Conservation (phyloP, 2,113 vertebrate species). For the Cairina moschata region DNA sequence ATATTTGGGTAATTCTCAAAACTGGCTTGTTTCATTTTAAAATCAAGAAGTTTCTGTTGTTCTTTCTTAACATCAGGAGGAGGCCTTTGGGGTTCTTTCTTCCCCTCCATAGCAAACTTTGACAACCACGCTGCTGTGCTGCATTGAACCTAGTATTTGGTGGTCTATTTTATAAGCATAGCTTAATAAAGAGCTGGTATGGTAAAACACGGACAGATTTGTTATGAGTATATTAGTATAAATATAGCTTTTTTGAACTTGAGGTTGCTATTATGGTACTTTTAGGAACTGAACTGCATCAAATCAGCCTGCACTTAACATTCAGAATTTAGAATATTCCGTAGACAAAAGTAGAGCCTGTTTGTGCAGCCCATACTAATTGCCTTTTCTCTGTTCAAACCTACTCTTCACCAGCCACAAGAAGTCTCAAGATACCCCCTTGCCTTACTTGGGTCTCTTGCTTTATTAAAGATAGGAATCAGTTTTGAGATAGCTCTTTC, state of each 20-base stretch:
- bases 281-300: background rate
- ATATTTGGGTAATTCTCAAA: background rate
- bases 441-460: background rate
- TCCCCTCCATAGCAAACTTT: background rate
- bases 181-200: background rate
- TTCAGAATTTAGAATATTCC: conserved; percentile 1
- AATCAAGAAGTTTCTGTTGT: background rate
- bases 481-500: conserved; percentile 23
- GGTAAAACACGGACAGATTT: background rate
- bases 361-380: background rate
- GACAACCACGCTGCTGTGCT: background rate
- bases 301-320: background rate
- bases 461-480: background rate
- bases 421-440: background rate
- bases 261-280: background rate
- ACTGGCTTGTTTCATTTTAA: background rate
- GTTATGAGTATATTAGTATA: background rate
- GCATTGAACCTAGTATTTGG: background rate
- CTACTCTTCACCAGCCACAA: background rate
- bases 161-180: background rate
- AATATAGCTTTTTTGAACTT: background rate
- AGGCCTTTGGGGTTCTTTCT: background rate
- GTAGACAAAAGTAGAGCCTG: background rate
- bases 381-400: background rate
- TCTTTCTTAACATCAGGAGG: background rate